Base-by-base conservation (phyloP, 2,797 vertebrate species). In the Peromyscus nudipes region DNA sequence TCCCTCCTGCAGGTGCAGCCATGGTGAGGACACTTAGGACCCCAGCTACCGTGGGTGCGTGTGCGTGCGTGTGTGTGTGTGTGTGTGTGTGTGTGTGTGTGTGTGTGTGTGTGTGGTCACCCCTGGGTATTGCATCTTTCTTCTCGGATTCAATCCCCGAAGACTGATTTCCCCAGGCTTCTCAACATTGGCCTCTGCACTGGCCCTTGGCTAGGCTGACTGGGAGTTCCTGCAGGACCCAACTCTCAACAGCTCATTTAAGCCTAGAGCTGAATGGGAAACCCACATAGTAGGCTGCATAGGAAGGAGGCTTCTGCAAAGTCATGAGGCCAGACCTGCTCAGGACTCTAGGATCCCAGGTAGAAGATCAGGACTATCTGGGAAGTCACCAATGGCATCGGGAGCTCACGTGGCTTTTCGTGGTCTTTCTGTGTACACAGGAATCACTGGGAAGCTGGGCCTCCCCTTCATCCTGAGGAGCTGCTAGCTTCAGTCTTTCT, bases 101-200 rank as follows among this genome's bases (percentile, higher is more conserved):
- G 52, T 52, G 52, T 14, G 13, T 11, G 34, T 34, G 6, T 23
- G 16, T 71, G 65, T 85, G 57, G 55, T 62, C 84, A 93, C 69
- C 67, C 89, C 92, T 73, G 31, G 40, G 5, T 69, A 60, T 84
- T 90, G 16, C 52, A 29, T 57, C 52, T 73, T 57, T 84, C 34
- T 81, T 89, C 82, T 71, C 31, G 13, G 81, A 80, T 93, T 93
- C 88, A 69, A 89, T 89, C 67, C 57, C n/a, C 46, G 80, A 92
- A 80, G 73, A 89, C 67, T 89, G n/a, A 87, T 88, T 67, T 67
- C 43, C 75, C 40, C 3, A 19, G 80, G 25, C 57, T 11, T 80
- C 60, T 55, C 77, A 37, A 19, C 2, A 23, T 67, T n/a, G 62
- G 62, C 73, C 52, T 83, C 11, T 73, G 43, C n/a, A 19, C 69